Evolutionary conservation across 2,888 invertebrate genomes (phyloP).

Genomic region (Polydrusus cervinus): DNA sequence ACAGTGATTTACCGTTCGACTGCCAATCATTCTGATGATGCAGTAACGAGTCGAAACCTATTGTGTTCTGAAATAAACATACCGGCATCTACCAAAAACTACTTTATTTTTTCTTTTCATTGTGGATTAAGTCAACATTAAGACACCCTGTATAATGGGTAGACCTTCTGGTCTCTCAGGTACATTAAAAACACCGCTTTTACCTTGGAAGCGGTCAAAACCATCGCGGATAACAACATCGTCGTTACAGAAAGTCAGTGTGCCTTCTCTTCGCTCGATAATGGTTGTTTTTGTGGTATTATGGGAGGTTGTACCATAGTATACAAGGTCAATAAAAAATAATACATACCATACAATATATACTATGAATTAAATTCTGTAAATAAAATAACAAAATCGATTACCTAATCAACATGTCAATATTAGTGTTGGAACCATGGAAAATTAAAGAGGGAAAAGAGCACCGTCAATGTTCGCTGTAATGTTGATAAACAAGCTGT

Average conservation of each 20-base stretch:
- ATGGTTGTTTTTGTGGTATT: slow-evolving; percentile 45
- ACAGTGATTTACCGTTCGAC: too few relatives aligned
- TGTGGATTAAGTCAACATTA: not conserved
- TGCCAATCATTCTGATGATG: too few relatives aligned
- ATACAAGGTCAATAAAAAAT: slow-evolving; percentile 38
- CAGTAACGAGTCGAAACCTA: too few relatives aligned
- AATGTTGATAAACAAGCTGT: too few relatives aligned
- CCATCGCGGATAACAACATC: slow-evolving; percentile 45
- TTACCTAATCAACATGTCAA: too few relatives aligned
- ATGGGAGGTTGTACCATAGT: slow-evolving; percentile 35
- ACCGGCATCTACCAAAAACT: too few relatives aligned
- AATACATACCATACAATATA: not conserved
- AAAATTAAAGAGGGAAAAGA: too few relatives aligned
- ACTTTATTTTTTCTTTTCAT: too few relatives aligned
- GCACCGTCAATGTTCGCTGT: too few relatives aligned
- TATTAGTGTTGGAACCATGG: too few relatives aligned
- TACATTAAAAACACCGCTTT: slow-evolving; percentile 47
- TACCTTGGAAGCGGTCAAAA: slow-evolving; percentile 54
- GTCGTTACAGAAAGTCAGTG: slow-evolving; percentile 42
- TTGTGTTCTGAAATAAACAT: too few relatives aligned
- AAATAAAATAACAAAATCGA: too few relatives aligned
- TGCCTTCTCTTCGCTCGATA: slow-evolving; percentile 49
- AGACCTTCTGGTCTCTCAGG: slow-evolving; percentile 54
- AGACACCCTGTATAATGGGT: slow-evolving; percentile 28
- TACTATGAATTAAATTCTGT: not conserved